Percentiles rank a stretch among this genome's conserved stretches.
phyloP scores from a whole-genome alignment of 2,888 invertebrate genomes.

The Notodonta dromedarius region DNA sequence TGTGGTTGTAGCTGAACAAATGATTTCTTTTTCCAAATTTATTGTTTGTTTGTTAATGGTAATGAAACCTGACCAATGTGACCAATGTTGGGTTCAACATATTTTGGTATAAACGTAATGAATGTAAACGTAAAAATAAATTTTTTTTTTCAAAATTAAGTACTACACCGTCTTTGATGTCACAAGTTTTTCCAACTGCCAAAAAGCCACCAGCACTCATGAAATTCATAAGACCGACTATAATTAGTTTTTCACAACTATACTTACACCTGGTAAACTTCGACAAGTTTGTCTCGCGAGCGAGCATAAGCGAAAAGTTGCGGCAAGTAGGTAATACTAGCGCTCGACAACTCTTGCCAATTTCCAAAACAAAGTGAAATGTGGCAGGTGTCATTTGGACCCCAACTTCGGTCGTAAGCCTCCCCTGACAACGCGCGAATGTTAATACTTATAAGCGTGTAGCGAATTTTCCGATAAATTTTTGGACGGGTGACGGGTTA shows the following conservation, averaged over 20 bases:
- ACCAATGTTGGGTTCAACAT: too few species aligned
- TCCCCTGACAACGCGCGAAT: constrained; percentile 42
- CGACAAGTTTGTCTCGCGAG: constrained; percentile 16
- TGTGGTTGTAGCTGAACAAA: too few species aligned
- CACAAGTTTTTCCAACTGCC: not conserved
- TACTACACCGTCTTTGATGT: not conserved
- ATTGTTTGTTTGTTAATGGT: too few species aligned
- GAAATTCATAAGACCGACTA: not conserved
- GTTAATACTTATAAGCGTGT: constrained; percentile 44
- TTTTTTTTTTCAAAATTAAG: not conserved
- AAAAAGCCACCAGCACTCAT: constrained; percentile 3
- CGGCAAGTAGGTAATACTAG: constrained; percentile 30
- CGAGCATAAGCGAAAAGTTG: constrained; percentile 28
- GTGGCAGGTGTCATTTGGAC: constrained; percentile 51
- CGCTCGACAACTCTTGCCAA: constrained; percentile 44
- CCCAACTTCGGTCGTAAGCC: constrained; percentile 42
- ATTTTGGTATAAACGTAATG: too few species aligned
- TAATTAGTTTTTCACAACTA: constrained; percentile 5
- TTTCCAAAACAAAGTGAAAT: constrained; percentile 47
- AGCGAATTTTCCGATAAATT: constrained; percentile 35
- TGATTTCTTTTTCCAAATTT: too few species aligned
- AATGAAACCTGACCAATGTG: too few species aligned
- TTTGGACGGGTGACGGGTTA: constrained; percentile 22
- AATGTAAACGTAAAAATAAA: too few species aligned
- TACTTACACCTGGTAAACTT: constrained; percentile 4